Conservation (phyloP, 2,113 vertebrate species). For the Elgaria multicarinata region DNA sequence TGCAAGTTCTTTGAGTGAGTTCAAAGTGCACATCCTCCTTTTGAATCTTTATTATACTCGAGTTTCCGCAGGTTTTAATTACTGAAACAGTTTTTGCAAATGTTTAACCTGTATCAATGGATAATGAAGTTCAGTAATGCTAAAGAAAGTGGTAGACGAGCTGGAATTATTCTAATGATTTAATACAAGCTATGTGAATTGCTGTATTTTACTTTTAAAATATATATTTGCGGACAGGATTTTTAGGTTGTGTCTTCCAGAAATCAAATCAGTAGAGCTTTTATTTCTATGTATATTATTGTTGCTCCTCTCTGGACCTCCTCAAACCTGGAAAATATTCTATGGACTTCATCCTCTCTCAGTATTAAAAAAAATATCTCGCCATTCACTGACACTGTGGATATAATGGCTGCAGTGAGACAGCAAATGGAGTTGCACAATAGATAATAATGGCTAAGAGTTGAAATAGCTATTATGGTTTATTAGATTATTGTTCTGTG, state of each 20-base stretch:
- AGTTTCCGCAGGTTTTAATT: neutral
- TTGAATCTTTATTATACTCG: slow-evolving; percentile 18
- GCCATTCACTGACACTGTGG: slow-evolving; percentile 44
- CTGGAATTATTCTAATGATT: slow-evolving; percentile 5
- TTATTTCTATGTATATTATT: slow-evolving; percentile 19
- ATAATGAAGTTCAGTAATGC: slow-evolving; percentile 11
- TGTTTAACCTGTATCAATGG: slow-evolving; percentile 55
- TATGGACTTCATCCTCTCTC: slow-evolving; percentile 38
- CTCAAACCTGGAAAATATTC: slow-evolving; percentile 13
- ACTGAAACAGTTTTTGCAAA: slow-evolving; percentile 52
- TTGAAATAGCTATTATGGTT: slow-evolving; percentile 52
- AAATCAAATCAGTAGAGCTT: slow-evolving; percentile 36
- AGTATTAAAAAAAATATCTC: slow-evolving; percentile 33
- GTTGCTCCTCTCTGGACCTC: slow-evolving; percentile 13
- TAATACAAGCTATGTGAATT: slow-evolving; percentile 13
- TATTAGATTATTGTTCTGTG: slow-evolving; percentile 58
- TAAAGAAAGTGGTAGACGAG: neutral
- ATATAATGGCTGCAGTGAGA: slow-evolving; percentile 43
- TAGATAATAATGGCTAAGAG: slow-evolving; percentile 50
- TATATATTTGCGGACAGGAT: slow-evolving; percentile 13
- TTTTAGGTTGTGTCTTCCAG: neutral
- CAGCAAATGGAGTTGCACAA: slow-evolving; percentile 17
- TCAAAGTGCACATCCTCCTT: slow-evolving; percentile 30
- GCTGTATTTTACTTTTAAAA: neutral
- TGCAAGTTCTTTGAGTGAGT: slow-evolving; percentile 54